A percentile compares a stretch with the other conserved stretches of the same genome.
Conservation (phyloP, 2,797 vertebrate genomes). For the Tapera naevia region DNA sequence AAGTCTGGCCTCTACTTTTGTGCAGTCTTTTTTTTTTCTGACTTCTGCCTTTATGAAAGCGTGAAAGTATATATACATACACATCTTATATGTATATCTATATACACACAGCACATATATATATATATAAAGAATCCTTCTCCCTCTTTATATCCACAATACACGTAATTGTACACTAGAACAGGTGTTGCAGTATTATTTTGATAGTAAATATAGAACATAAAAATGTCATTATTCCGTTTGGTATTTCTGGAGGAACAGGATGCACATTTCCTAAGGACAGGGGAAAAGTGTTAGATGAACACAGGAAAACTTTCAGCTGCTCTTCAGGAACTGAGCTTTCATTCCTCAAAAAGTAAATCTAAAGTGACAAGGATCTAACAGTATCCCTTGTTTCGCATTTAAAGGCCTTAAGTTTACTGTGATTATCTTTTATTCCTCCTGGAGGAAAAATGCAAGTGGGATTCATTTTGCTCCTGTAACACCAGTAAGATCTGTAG, state of each 20-base stretch:
- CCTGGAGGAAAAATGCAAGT: not conserved
- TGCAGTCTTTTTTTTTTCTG: not conserved
- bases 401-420: not conserved
- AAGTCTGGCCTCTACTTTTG: not conserved
- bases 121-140: not conserved
- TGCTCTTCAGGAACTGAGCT: not conserved
- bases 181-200: not conserved
- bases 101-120: not conserved
- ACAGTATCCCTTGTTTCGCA: not conserved
- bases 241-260: not conserved
- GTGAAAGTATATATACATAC: not conserved
- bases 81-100: not conserved
- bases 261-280: not conserved
- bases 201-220: not conserved
- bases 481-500: not conserved
- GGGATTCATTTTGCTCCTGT: not conserved
- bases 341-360: not conserved
- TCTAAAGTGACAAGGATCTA: not conserved
- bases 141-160: not conserved
- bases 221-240: not conserved
- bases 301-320: not conserved
- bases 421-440: not conserved
- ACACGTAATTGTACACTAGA: not conserved
- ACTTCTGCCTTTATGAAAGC: constrained; percentile 53
- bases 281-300: not conserved